A percentile compares a stretch with the other conserved stretches of the same genome.
These are phyloP conservation scores for Drosophila pallidifrons DNA, from an alignment of 1,140 invertebrate genomes.

Conservation along the genomic window DNA sequence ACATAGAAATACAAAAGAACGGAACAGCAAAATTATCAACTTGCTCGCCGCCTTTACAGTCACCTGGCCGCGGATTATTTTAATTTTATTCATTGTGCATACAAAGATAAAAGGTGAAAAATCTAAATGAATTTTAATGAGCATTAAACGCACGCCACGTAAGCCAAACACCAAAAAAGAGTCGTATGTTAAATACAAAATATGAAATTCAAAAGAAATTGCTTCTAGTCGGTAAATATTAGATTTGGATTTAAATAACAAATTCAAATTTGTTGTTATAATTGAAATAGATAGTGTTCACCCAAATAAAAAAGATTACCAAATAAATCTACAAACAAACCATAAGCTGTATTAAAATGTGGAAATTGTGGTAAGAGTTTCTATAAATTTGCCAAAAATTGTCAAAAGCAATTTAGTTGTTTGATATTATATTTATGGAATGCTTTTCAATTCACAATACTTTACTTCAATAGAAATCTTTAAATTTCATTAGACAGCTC, in stretches of 20 bases:
- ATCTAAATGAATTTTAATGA: constrained; percentile 81
- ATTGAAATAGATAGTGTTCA: too few species aligned
- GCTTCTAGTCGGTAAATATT: neutral
- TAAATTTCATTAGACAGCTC: neutral
- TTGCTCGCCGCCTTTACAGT: constrained; percentile 34
- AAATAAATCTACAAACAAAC: too few species aligned
- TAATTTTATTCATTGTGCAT: constrained; percentile 83
- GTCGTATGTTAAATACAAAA: constrained; percentile 5
- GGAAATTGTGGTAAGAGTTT: too few species aligned
- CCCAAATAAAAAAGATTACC: too few species aligned
- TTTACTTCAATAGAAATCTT: neutral
- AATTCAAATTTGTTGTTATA: too few species aligned
- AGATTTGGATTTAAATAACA: neutral
- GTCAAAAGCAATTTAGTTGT: too few species aligned
- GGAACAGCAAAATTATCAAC: constrained; percentile 65
- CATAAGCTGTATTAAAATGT: too few species aligned
- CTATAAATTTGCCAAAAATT: too few species aligned
- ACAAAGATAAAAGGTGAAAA: constrained; percentile 81
- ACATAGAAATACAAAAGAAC: constrained; percentile 9
- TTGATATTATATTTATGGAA: too few species aligned
- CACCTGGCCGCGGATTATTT: constrained; percentile 73
- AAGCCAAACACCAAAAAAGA: constrained; percentile 9
- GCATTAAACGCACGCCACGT: constrained; percentile 45
- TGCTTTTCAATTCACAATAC: too few species aligned
- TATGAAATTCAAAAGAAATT: neutral